Percentiles rank a stretch among this genome's conserved stretches.
These are phyloP conservation scores for Peribatodes rhomboidaria DNA, from an alignment of 2,888 invertebrate genomes.

Conservation along the genomic window DNA sequence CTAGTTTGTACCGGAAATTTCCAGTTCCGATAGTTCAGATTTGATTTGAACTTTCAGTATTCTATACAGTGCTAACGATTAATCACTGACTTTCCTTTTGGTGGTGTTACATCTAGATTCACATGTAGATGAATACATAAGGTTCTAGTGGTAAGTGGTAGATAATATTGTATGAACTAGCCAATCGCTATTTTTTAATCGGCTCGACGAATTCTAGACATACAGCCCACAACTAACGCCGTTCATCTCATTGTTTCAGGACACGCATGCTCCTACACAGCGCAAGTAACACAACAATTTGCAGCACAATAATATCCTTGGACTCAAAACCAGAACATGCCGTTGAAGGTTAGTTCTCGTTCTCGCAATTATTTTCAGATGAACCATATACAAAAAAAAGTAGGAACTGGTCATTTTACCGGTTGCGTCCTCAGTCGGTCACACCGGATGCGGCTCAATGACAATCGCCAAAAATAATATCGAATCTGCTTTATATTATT, in stretches of 20 bases:
- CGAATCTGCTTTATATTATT: conserved; percentile 29
- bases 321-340: conserved; percentile 28
- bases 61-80: too few species aligned
- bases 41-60: too few species aligned
- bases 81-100: too few species aligned
- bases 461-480: conserved; percentile 50
- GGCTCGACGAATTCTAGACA: neutral
- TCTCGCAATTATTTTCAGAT: conserved; percentile 28
- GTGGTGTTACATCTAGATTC: too few species aligned
- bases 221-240: neutral
- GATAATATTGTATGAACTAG: too few species aligned
- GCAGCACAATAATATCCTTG: conserved; percentile 21
- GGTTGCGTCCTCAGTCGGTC: conserved; percentile 52
- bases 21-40: too few species aligned
- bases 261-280: conserved; percentile 5
- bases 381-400: conserved; percentile 47
- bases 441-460: conserved; percentile 58
- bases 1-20: too few species aligned
- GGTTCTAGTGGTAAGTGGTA: too few species aligned
- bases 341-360: conserved; percentile 33
- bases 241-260: conserved; percentile 18
- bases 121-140: too few species aligned
- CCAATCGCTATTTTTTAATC: too few species aligned
- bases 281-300: conserved; percentile 12
- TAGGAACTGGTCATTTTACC: conserved; percentile 52